Conservation (phyloP, 1,140 invertebrate genomes). For the Caenorhabditis inopinata region DNA sequence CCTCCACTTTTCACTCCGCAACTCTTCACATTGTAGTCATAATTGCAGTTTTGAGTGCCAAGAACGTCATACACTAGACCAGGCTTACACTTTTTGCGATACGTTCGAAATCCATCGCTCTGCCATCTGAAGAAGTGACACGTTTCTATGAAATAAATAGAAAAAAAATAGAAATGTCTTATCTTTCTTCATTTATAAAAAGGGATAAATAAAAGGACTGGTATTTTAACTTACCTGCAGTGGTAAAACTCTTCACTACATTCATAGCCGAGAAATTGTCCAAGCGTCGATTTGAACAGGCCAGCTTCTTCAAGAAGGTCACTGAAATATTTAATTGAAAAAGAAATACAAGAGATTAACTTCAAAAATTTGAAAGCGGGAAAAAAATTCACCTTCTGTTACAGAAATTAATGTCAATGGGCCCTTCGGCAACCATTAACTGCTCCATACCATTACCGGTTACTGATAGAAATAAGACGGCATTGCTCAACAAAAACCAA, state of each 20-base stretch:
- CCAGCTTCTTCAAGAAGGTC: conserved; percentile 50
- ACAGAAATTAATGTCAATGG: conserved; percentile 56
- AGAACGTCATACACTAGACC: conserved; percentile 62
- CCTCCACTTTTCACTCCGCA: conserved; percentile 53
- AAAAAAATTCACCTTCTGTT: conserved; percentile 46
- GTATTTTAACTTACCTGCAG: conserved; percentile 50
- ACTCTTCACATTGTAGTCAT: conserved; percentile 65
- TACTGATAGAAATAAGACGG: neutral
- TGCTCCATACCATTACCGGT: conserved; percentile 17
- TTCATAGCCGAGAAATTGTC: conserved; percentile 62
- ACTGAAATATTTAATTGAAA: no score
- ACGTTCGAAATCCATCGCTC: conserved; percentile 60
- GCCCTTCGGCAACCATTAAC: neutral
- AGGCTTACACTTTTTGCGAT: conserved; percentile 59
- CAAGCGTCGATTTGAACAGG: conserved; percentile 53
- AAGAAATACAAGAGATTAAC: no score
- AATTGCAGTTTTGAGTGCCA: conserved; percentile 65
- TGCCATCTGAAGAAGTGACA: conserved; percentile 64
- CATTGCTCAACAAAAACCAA: neutral
- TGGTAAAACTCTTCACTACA: conserved; percentile 64
- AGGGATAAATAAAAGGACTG: no score
- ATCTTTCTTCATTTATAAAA: no score
- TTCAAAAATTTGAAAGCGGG: no score
- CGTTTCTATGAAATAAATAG: no score
- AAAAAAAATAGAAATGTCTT: no score